These are phyloP conservation scores for Rhynchophorus ferrugineus DNA, from an alignment of 1,140 invertebrate genomes.

Conservation along the genomic window DNA sequence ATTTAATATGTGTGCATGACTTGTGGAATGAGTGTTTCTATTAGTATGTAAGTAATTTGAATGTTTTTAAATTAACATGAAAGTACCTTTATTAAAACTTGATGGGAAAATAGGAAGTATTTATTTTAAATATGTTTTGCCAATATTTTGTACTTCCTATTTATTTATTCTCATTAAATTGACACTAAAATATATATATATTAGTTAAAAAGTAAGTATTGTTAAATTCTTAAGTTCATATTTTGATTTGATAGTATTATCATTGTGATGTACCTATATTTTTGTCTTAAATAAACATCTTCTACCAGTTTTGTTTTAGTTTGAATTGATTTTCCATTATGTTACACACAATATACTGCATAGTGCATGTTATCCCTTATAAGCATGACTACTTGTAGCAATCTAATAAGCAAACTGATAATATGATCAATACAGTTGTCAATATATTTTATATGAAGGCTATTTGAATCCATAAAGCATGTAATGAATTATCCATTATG, in stretches of 20 bases:
- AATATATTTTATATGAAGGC: too few species aligned
- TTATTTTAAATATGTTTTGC: background rate
- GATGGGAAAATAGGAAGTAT: conserved; percentile 9
- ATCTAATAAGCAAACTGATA: too few species aligned
- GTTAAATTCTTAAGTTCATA: conserved; percentile 9
- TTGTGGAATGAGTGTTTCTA: conserved; percentile 14
- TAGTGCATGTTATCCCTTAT: background rate
- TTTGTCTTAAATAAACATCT: conserved; percentile 23
- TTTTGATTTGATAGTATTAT: conserved; percentile 24
- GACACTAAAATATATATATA: background rate
- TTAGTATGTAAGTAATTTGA: background rate
- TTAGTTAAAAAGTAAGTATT: conserved; percentile 4
- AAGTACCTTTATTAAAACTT: conserved; percentile 9
- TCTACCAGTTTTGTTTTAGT: conserved; percentile 1
- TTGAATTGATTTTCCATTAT: conserved; percentile 1
- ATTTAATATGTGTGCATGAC: conserved; percentile 22
- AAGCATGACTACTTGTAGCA: background rate
- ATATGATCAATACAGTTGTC: too few species aligned
- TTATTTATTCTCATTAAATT: background rate
- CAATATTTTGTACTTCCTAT: background rate
- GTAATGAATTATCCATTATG: too few species aligned
- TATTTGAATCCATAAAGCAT: too few species aligned
- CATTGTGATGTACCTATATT: conserved; percentile 23
- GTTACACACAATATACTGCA: conserved; percentile 11
- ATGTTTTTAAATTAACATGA: conserved; percentile 5